Base-by-base conservation (phyloP, 2,113 vertebrate genomes). In the Tiliqua scincoides region DNA sequence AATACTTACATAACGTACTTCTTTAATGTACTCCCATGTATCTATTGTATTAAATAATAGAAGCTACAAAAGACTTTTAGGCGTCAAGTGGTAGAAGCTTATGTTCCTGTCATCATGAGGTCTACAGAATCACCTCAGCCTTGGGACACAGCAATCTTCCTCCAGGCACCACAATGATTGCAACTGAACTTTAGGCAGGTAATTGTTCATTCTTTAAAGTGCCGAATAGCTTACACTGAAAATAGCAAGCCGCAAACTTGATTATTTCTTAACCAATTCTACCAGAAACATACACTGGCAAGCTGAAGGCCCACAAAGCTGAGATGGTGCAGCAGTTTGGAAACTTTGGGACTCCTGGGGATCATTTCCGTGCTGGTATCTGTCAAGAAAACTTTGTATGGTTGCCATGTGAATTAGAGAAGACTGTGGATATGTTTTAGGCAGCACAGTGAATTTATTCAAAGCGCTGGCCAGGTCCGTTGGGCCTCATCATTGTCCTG, bases 41-140 rank as follows among this genome's bases (percentile, higher is more conserved):
- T 67, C 4, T 43, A 67, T 54, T 85, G 54, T 70, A 81, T 8
- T 75, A 85, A 88, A 76, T 76, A 76, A 73, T 43, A 84, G 32
- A 88, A 76, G 11, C 1, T 87, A 83, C 73, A 84, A 27, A 83
- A 76, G 32, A 67, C 15, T 35, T 0, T 0, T 57, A 83, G 14
- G 30, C 27, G 17, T 5, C 21, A 82, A 48, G 30, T 85, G 2
- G n/a, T 68, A 88, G 86, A 52, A n/a, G 0, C 57, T 48, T 25
- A 40, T 0, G 1, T 68, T 68, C 35, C 61, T 21, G 2, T 3
- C 6, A 1, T 68, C 35, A 40, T 9, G n/a, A 0, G 0, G 2
- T 35, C n/a, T 43, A 21, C 21, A 74, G 68, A 40, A 57, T 18
- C 67, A 7, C 76, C 5, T 23, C 5, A 35, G 27, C 73, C 2